Evolutionary conservation across 2,888 invertebrate genomes (phyloP), one percentile per base, ranked within the genome.

Genomic region (Synanthedon myopaeformis): DNA sequence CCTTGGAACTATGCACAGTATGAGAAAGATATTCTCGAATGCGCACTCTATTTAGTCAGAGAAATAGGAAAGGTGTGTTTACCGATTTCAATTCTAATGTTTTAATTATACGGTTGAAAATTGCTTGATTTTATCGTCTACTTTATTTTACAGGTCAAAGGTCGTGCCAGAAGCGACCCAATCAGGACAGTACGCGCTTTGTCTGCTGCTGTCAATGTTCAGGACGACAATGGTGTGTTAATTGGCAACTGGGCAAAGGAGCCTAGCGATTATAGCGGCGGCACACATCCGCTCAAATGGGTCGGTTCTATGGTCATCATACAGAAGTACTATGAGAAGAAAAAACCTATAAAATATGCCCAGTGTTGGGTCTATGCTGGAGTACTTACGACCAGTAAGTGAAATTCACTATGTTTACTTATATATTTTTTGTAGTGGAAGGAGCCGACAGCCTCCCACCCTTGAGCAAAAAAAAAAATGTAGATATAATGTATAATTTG

Each of bases 351-450:
- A 0, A 96, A 95, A 76, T 98, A 94, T 72, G 97, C 96, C 0
- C 98, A 98, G 67, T 98, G 98, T 71, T 98, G 97, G 96, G 96
- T 97, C 4, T 98, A 96, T 70, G 92, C 97, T 3, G 98, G 97
- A 0, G 94, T 97, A 17, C 79, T 96, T 52, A 93, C 96, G 0
- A 95, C 97, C 58, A 89, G 94, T 94, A 78, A 81, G 82, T 41
- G 35, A 35, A 35, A 35, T 35, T 35, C 3, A 3, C 35, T 35
- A 35, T 35, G 28, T 35, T 35, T 35, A 28, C 41, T 8, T 49
- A 8, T 14, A n/a, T 14, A 14, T 49, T 49, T 19, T 19, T 28
- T 28, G 28, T 28, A 28, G 28, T 28, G 6, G 28, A 1, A 5
- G 5, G 28, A 23, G 23, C 17, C 17, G 17, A 1, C 23, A 23